phyloP scores from a whole-genome alignment of 1,140 invertebrate genomes.

The Macrobrachium rosenbergii region DNA sequence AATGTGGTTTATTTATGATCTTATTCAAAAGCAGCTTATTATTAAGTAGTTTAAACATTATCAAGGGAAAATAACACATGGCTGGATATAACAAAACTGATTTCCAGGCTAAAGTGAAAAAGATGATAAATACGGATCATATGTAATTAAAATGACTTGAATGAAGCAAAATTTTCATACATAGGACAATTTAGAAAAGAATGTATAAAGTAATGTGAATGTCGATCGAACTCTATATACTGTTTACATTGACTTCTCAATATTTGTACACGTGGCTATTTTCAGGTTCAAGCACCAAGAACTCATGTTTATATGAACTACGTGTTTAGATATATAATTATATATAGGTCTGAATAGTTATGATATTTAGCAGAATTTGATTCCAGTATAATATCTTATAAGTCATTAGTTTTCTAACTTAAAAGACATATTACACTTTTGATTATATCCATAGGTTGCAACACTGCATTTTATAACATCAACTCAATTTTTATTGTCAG shows the following conservation, averaged over 20 bases:
- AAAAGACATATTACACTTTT: conserved; percentile 57
- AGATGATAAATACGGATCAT: neutral
- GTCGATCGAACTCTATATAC: conserved; percentile 1
- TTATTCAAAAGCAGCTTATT: no score
- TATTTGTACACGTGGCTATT: conserved; percentile 41
- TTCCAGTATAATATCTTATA: conserved; percentile 36
- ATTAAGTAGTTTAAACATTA: no score
- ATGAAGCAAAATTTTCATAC: neutral
- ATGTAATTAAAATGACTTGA: neutral
- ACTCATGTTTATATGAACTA: neutral
- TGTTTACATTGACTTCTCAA: conserved; percentile 22
- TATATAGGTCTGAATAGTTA: neutral
- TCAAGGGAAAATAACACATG: no score
- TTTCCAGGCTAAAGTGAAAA: conserved; percentile 15
- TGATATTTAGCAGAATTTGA: conserved; percentile 42
- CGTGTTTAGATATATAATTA: no score
- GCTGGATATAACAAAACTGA: no score
- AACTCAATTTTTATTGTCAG: conserved; percentile 57
- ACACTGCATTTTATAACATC: conserved; percentile 52
- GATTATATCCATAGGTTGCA: conserved; percentile 53
- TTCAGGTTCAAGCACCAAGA: conserved; percentile 24
- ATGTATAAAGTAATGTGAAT: conserved; percentile 28
- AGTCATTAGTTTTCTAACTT: conserved; percentile 41
- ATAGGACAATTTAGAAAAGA: conserved; percentile 44
- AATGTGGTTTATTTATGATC: no score